Conservation (phyloP, 1,140 invertebrate species). For the Trichogramma pretiosum region DNA sequence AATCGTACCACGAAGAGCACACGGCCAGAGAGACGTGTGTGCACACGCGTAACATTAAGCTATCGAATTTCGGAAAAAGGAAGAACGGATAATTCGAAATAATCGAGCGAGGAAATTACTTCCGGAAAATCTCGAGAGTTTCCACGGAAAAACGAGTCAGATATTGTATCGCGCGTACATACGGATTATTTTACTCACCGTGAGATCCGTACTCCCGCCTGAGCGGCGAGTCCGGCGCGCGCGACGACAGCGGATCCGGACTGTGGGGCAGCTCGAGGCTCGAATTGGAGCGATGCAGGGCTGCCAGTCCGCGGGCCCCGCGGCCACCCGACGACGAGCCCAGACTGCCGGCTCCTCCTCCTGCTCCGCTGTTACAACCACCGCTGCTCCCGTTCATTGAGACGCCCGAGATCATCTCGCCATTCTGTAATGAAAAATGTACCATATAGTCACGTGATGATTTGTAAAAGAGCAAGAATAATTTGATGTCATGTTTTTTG, state of each 20-base stretch:
- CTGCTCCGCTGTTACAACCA: conserved; percentile 24
- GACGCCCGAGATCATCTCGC: conserved; percentile 44
- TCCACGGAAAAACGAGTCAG: no score
- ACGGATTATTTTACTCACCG: no score
- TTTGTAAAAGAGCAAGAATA: no score
- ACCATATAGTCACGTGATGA: no score
- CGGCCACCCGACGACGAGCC: conserved; percentile 34
- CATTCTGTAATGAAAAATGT: conserved; percentile 36
- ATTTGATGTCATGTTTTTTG: no score
- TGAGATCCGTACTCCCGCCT: conserved; percentile 44
- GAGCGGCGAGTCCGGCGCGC: conserved; percentile 39
- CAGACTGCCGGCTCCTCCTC: conserved; percentile 31
- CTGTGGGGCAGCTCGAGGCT: conserved; percentile 58
- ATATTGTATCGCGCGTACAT: no score
- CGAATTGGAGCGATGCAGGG: conserved; percentile 58
- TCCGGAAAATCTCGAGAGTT: no score
- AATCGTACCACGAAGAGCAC: no score
- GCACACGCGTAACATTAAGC: no score
- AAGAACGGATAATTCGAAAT: no score
- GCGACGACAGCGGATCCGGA: conserved; percentile 37
- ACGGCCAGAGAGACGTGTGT: background rate
- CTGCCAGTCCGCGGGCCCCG: conserved; percentile 33
- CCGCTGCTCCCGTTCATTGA: conserved; percentile 33
- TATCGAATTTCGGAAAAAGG: no score
- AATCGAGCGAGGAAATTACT: no score